These are phyloP conservation scores for Drosophila birchii DNA, from an alignment of 2,888 invertebrate genomes.

Conservation along the genomic window DNA sequence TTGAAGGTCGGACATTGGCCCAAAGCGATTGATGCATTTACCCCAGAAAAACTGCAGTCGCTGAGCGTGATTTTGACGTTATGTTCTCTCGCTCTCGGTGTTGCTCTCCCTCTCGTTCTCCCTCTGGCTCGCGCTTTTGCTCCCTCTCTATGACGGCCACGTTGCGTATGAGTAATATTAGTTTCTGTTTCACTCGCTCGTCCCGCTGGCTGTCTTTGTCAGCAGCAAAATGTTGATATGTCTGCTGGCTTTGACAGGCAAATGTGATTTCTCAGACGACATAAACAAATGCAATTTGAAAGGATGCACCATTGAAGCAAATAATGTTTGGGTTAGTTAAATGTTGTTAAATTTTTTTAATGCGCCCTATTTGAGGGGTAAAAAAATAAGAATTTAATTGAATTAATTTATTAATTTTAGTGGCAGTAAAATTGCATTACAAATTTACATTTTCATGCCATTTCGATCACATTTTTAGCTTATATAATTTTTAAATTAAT, in stretches of 20 bases:
- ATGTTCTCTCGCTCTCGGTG: conserved; percentile 2
- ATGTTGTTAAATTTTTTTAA: background rate
- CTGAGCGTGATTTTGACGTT: conserved; percentile 12
- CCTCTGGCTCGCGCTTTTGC: background rate
- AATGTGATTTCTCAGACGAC: conserved; percentile 27
- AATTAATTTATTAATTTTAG: too few relatives aligned
- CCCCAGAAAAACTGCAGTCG: conserved; percentile 65
- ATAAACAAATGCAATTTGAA: background rate
- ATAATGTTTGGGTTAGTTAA: background rate
- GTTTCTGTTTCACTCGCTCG: conserved; percentile 9
- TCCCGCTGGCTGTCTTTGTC: conserved; percentile 21
- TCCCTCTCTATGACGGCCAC: conserved; percentile 27
- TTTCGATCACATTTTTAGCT: background rate
- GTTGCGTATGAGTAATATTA: conserved; percentile 42
- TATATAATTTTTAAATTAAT: background rate
- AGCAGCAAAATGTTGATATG: conserved; percentile 15
- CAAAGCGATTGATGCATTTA: conserved; percentile 69
- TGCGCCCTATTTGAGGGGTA: too few relatives aligned
- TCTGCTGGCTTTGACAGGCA: conserved; percentile 37
- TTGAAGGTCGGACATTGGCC: conserved; percentile 83
- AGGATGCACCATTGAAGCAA: conserved; percentile 6
- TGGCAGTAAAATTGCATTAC: too few relatives aligned
- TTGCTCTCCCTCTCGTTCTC: conserved; percentile 5
- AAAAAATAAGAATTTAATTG: too few relatives aligned
- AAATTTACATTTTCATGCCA: too few relatives aligned